Evolutionary conservation across 92 coral and sea anemone species (phyloP).

Genomic region (Anthopleura xanthogrammica): DNA sequence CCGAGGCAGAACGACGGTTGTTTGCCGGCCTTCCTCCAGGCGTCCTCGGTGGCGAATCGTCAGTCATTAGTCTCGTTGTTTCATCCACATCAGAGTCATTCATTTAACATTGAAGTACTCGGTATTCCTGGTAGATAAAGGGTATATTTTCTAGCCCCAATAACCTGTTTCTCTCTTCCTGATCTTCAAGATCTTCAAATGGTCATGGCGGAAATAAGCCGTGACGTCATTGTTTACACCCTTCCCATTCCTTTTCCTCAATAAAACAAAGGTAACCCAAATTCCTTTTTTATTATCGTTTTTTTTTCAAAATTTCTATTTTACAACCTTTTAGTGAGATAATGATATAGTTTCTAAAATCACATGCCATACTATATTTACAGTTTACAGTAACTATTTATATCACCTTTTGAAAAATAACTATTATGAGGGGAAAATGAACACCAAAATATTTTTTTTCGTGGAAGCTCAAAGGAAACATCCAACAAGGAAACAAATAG

Average conservation of each 20-base stretch:
- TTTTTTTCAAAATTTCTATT: no score
- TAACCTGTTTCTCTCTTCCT: not conserved
- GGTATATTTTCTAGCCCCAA: not conserved
- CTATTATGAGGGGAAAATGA: no score
- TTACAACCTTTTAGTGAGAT: no score
- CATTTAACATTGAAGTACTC: conserved; percentile 41
- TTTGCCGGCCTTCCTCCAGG: not conserved
- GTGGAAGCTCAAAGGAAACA: no score
- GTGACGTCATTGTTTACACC: conserved; percentile 72
- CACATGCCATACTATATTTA: no score
- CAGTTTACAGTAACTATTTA: no score
- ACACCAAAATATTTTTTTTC: no score
- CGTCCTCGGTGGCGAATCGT: conserved; percentile 51
- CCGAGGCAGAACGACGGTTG: not conserved
- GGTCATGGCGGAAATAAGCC: conserved; percentile 78
- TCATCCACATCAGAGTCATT: conserved; percentile 69
- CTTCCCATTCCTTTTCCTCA: conserved; percentile 18
- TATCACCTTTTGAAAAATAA: no score
- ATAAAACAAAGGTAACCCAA: conserved; percentile 14
- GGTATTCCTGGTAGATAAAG: not conserved
- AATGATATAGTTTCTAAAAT: no score
- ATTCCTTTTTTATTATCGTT: no score
- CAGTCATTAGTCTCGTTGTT: conserved; percentile 87
- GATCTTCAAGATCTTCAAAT: not conserved
- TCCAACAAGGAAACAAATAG: no score